Conservation (phyloP, 2,113 vertebrate species). For the Poecilia latipinna region DNA sequence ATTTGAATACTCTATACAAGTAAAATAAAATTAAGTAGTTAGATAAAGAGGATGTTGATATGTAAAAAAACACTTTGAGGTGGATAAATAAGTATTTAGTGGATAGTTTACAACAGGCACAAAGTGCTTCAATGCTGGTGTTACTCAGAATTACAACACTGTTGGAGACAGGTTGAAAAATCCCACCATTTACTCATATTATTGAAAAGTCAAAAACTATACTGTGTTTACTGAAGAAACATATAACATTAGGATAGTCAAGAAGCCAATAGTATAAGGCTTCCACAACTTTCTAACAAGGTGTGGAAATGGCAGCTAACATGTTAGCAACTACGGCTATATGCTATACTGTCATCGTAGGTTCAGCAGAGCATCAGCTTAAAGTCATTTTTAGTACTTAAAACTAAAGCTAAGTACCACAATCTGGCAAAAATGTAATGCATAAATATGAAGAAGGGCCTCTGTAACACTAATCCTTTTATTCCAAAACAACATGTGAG, state of each 20-base stretch:
- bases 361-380: neutral
- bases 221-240: neutral
- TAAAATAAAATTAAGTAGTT: no score
- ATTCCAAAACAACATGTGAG: neutral
- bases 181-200: no score
- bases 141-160: no score
- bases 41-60: no score
- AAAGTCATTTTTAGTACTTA: neutral
- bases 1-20: no score
- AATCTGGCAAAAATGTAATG: neutral
- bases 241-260: neutral
- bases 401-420: neutral
- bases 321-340: neutral
- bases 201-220: no score
- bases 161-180: no score
- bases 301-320: neutral
- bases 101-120: no score
- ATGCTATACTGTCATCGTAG: neutral
- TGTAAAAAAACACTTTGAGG: no score
- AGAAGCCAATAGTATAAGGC: neutral
- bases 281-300: neutral
- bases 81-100: no score
- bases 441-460: neutral
- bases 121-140: no score
- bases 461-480: neutral